Conservation (phyloP, 1,140 invertebrate genomes). For the Bathynomus jamesi region DNA sequence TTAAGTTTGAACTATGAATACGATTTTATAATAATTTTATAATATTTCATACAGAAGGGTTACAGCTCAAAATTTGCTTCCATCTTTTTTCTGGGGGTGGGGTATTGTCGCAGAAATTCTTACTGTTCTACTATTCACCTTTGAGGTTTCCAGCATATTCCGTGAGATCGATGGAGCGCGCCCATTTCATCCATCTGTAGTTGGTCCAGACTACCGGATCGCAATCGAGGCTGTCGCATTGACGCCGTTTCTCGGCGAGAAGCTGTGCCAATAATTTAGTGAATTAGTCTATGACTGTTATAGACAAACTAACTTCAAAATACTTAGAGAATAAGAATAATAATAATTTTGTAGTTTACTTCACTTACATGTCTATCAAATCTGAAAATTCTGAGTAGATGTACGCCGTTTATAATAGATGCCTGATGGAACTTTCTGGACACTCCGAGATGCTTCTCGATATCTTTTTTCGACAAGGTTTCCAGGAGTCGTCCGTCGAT, state of each 20-base stretch:
- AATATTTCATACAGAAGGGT: no score
- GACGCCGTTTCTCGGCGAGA: not conserved
- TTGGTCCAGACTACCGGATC: slow-evolving; percentile 94
- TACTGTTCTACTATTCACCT: slow-evolving; percentile 50
- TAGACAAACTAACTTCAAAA: not conserved
- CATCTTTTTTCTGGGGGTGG: no score
- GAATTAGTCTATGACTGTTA: not conserved
- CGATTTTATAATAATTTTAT: no score
- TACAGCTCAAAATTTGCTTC: no score
- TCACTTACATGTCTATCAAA: slow-evolving; percentile 76
- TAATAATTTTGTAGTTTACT: not conserved
- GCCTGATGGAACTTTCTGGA: slow-evolving; percentile 50
- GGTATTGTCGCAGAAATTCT: not conserved
- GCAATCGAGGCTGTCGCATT: slow-evolving; percentile 41
- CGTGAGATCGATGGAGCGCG: slow-evolving; percentile 79
- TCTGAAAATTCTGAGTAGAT: slow-evolving; percentile 79
- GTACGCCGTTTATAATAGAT: slow-evolving; percentile 84
- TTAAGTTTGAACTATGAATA: no score
- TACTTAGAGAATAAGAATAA: not conserved
- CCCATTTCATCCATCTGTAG: slow-evolving; percentile 85
- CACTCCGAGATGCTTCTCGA: slow-evolving; percentile 72
- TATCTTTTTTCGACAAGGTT: slow-evolving; percentile 82
- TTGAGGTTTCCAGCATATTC: slow-evolving; percentile 92
- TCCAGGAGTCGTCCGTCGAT: slow-evolving; percentile 87
- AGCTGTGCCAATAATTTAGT: no score